A percentile compares a stretch with the other conserved stretches of the same genome.
Conservation (phyloP, 2,888 invertebrate genomes). For the Argyresthia albistria region DNA sequence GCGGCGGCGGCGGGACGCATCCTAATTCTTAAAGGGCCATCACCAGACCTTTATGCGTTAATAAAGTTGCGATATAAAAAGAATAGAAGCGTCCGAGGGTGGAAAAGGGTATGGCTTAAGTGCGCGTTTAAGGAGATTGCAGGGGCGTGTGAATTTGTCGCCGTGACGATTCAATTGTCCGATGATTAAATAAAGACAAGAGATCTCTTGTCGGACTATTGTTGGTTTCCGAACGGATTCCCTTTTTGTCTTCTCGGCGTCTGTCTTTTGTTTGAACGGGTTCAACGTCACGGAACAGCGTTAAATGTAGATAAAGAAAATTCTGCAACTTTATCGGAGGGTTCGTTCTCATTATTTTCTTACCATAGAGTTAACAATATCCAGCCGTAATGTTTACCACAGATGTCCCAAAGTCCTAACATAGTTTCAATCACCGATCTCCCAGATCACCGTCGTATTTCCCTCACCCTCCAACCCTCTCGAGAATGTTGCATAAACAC, state of each 20-base stretch:
- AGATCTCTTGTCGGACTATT: constrained; percentile 27
- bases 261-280: constrained; percentile 2
- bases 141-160: constrained; percentile 70
- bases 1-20: constrained; percentile 58
- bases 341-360: not conserved
- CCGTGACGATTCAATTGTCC: constrained; percentile 55
- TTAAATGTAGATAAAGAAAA: not conserved
- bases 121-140: constrained; percentile 66
- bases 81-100: constrained; percentile 69
- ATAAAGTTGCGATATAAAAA: constrained; percentile 73
- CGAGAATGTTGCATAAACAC: constrained; percentile 11
- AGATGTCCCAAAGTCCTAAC: not conserved
- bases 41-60: constrained; percentile 71
- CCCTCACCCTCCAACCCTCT: not conserved
- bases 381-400: not conserved
- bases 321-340: not conserved
- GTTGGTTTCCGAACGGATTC: constrained; percentile 11
- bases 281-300: not conserved
- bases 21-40: constrained; percentile 71
- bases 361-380: no score
- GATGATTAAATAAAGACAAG: constrained; percentile 66
- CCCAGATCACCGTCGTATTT: not conserved
- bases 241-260: constrained; percentile 17
- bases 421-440: not conserved
- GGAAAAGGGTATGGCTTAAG: constrained; percentile 68